A percentile compares a stretch with the other conserved stretches of the same genome.
These are phyloP conservation scores for Macrotis lagotis DNA, from an alignment of 2,113 vertebrate genomes.

Conservation along the genomic window DNA sequence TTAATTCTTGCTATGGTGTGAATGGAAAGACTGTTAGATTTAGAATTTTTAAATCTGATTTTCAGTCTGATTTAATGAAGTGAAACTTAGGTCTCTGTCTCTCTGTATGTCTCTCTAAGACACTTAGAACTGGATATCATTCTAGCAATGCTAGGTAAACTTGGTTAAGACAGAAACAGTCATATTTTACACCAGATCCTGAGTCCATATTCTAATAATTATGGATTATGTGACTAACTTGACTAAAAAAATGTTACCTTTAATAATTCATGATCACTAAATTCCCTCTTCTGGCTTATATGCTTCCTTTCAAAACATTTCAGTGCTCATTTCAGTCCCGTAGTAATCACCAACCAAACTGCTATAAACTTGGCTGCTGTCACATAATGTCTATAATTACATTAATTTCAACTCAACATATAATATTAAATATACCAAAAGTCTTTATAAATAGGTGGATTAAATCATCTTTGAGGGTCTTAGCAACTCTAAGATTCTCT, in stretches of 20 bases:
- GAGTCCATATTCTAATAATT: rapidly evolving
- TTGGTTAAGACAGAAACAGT: background rate
- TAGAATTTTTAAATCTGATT: background rate
- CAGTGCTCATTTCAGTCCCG: background rate
- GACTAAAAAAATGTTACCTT: background rate
- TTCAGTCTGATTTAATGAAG: background rate
- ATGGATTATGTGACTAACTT: background rate
- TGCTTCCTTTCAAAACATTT: background rate
- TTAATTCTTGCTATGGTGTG: background rate
- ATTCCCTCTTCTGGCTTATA: background rate
- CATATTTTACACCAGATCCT: background rate
- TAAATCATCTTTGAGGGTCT: background rate
- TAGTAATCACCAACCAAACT: background rate
- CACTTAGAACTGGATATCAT: background rate
- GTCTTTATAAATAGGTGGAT: background rate
- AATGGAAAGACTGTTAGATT: background rate
- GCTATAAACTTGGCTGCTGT: background rate
- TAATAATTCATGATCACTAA: background rate
- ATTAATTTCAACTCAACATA: background rate
- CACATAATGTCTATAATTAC: background rate
- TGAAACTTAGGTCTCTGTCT: background rate
- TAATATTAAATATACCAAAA: background rate
- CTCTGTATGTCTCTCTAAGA: background rate
- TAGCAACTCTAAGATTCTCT: background rate
- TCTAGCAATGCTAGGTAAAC: background rate